Evolutionary conservation across 2,888 invertebrate species (phyloP).

Genomic region (Papilio protenor): DNA sequence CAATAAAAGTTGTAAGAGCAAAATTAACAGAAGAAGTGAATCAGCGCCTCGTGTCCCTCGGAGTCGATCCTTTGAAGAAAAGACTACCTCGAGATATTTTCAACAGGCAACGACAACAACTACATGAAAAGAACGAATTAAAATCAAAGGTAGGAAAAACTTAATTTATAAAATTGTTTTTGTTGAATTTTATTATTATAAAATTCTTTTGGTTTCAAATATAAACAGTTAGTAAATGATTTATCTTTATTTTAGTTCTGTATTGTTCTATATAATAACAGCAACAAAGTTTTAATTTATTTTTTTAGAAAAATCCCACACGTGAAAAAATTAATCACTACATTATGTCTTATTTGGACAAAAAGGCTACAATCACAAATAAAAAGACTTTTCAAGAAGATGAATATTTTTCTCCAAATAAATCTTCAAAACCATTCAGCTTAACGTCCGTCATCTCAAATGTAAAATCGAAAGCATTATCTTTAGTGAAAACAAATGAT

Average conservation of each 20-base stretch:
- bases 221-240: no score
- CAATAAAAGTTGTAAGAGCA: slow-evolving; percentile 72
- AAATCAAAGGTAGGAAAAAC: slow-evolving; percentile 80
- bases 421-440: slow-evolving; percentile 62
- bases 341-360: slow-evolving; percentile 75
- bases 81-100: slow-evolving; percentile 83
- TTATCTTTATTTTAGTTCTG: background rate
- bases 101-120: slow-evolving; percentile 82
- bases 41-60: slow-evolving; percentile 83
- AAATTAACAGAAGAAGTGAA: slow-evolving; percentile 81
- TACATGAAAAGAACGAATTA: slow-evolving; percentile 84
- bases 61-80: slow-evolving; percentile 86
- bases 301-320: slow-evolving; percentile 78
- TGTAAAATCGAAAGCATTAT: slow-evolving; percentile 81
- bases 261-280: background rate
- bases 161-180: slow-evolving; percentile 1
- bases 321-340: slow-evolving; percentile 77
- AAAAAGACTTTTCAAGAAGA: slow-evolving; percentile 54
- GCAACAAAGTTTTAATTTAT: background rate
- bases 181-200: background rate
- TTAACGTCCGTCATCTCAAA: slow-evolving; percentile 79
- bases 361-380: slow-evolving; percentile 60
- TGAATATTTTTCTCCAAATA: slow-evolving; percentile 67
- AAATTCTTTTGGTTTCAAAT: background rate
- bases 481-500: slow-evolving; percentile 76